These are phyloP conservation scores for Brachyptera risi DNA, from an alignment of 2,888 invertebrate genomes.

Conservation along the genomic window DNA sequence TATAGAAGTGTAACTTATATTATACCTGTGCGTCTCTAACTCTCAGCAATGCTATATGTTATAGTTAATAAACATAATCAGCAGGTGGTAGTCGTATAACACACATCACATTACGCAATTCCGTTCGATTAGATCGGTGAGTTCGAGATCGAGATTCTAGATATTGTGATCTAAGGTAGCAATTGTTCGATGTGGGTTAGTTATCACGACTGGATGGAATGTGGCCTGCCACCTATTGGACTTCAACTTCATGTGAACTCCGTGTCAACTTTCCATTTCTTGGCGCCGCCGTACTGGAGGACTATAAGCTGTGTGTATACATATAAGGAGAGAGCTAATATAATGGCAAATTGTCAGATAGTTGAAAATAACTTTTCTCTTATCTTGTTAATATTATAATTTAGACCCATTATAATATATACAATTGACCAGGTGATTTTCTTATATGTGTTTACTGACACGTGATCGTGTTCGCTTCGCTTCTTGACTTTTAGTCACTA, in stretches of 20 bases:
- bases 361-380: neutral
- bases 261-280: neutral
- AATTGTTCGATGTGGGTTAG: neutral
- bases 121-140: neutral
- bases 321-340: neutral
- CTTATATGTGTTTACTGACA: neutral
- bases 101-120: neutral
- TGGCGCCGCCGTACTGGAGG: neutral
- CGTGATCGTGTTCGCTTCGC: constrained; percentile 10
- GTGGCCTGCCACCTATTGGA: neutral
- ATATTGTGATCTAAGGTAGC: neutral
- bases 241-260: neutral
- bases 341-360: constrained; percentile 3
- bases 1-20: no score
- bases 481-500: constrained; percentile 22
- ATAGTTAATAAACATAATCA: no score
- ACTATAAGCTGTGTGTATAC: no score
- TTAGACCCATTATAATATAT: no score
- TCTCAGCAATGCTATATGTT: no score
- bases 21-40: no score
- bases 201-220: constrained; percentile 4
- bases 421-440: constrained; percentile 17
- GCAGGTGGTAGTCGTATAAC: neutral
- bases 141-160: neutral
- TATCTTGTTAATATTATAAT: neutral